Percentiles rank a stretch among this genome's conserved stretches.
These are phyloP conservation scores for Paratilapia polleni DNA, from an alignment of 2,113 vertebrate genomes.

Conservation along the genomic window DNA sequence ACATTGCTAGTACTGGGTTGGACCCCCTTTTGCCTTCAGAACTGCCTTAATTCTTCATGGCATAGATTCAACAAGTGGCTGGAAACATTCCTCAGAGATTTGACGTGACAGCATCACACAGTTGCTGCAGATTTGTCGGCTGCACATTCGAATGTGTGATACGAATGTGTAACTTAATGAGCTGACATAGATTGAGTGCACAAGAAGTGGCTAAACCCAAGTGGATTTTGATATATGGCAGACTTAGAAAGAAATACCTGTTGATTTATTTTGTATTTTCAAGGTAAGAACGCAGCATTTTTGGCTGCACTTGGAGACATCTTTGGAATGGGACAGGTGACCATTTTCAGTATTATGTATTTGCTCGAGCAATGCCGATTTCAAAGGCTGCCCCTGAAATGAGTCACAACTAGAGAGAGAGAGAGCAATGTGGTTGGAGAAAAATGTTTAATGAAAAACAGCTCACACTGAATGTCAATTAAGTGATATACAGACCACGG, in stretches of 20 bases:
- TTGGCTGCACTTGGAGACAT: neutral
- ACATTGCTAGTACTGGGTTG: neutral
- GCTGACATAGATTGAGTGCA: neutral
- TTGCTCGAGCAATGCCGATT: conserved; percentile 14
- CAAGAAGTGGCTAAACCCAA: neutral
- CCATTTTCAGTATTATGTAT: neutral
- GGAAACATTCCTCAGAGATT: neutral
- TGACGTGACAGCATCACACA: neutral
- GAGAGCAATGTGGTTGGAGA: neutral
- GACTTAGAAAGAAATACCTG: neutral
- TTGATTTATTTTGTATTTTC: neutral
- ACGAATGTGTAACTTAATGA: too few species aligned
- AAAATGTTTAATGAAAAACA: conserved; percentile 11
- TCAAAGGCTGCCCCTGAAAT: conserved; percentile 2
- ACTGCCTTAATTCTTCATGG: neutral
- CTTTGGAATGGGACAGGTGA: neutral
- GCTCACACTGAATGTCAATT: neutral
- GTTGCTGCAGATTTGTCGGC: too few species aligned
- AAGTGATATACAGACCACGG: neutral
- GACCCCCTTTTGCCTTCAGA: too few species aligned
- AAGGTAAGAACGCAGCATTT: neutral
- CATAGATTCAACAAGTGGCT: neutral
- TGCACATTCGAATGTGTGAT: too few species aligned
- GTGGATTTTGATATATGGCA: neutral
- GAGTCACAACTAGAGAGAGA: neutral